Evolutionary conservation across 2,113 vertebrate genomes (phyloP), one percentile per base, ranked within the genome.

Genomic region (Strix aluco): DNA sequence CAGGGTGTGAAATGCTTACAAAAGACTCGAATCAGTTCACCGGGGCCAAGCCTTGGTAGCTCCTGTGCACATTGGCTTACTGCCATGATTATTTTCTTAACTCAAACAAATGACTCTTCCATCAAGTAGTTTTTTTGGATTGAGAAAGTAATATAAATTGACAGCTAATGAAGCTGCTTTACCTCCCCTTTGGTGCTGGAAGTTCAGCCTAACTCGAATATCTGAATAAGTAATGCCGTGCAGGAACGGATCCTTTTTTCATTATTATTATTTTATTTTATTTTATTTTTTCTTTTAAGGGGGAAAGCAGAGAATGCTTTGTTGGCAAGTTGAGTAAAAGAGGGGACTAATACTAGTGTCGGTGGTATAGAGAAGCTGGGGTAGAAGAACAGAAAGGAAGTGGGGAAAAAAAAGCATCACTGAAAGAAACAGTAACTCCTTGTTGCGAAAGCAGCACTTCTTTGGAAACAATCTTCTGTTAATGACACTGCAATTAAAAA

Each of bases 371-470:
- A 86, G 55, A 94, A 95, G 21, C 83, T 77, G 65, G 46, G 59
- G 62, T 80, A 16, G 62, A 93, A 87, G 44, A 74, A 30, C 13
- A 52, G 58, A 92, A 73, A 51, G 92, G 88, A 96, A 93, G 52
- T 77, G 16, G 11, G 11, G 3, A 11, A 0, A 2, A 23, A 42
- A 70, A 96, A 95, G 63, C 65, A 47, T 80, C 65, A 18, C 71
- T 96, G 95, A 93, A 85, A 94, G 82, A 93, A 95, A 98, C 96
- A 97, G 96, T 96, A 92, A 58, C 70, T 96, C 70, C 86, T 96
- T 97, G 88, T 98, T 86, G 38, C 2, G 20, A 85, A 95, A 94
- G 90, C 67, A 88, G 77, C 58, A 36, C 81, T 97, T 97, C 84
- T 87, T 95, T 93, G 72, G 93, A 94, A 51, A 23, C 34, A 73